Conservation (phyloP, 2,888 invertebrate species). For the Cryptocephalus moraei region DNA sequence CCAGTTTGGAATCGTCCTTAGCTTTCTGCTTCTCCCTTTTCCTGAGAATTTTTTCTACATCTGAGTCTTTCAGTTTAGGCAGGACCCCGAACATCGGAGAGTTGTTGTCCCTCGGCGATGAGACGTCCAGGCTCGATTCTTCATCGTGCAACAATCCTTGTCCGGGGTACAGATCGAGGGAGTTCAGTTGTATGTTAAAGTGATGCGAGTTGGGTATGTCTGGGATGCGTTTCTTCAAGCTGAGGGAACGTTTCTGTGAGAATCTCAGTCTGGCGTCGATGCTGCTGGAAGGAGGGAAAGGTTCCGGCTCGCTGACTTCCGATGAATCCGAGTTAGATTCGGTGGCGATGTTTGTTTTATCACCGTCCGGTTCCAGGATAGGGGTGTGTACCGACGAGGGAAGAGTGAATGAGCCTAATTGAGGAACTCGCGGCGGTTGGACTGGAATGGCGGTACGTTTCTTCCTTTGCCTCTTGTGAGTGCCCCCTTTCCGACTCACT, state of each 20-base stretch:
- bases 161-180: constrained; percentile 32
- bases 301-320: constrained; percentile 33
- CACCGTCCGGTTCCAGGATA: constrained; percentile 24
- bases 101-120: constrained; percentile 55
- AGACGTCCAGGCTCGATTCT: constrained; percentile 55
- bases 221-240: constrained; percentile 36
- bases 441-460: constrained; percentile 74
- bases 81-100: constrained; percentile 43
- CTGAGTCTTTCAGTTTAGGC: constrained; percentile 46
- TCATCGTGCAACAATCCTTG: constrained; percentile 49
- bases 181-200: constrained; percentile 35
- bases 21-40: constrained; percentile 59
- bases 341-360: constrained; percentile 32
- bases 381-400: constrained; percentile 33
- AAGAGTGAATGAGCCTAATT: constrained; percentile 28
- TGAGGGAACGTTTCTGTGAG: constrained; percentile 37
- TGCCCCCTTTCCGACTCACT: constrained; percentile 55
- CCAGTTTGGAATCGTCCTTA: constrained; percentile 60
- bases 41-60: constrained; percentile 48
- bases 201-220: constrained; percentile 47
- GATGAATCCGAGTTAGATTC: constrained; percentile 38
- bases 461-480: constrained; percentile 62
- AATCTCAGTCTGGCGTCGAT: constrained; percentile 31
- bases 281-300: constrained; percentile 23
- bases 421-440: constrained; percentile 59